A percentile compares a stretch with the other conserved stretches of the same genome.
Conservation (phyloP, 2,113 vertebrate genomes). For the Chaenocephalus aceratus region DNA sequence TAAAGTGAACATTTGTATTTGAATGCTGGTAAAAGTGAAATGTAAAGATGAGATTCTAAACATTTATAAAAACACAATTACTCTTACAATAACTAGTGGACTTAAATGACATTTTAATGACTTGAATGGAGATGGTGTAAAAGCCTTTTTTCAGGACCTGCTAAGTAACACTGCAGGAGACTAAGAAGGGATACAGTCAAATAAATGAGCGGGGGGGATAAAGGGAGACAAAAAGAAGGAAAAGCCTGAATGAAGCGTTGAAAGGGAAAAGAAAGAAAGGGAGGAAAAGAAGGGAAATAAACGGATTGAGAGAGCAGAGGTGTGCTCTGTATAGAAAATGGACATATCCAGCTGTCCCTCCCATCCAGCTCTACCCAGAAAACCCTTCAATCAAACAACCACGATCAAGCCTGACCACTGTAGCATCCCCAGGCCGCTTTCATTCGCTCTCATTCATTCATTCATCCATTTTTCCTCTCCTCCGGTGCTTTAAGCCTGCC, state of each 20-base stretch:
- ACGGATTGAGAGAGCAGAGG: constrained; percentile 52
- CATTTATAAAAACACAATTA: not conserved
- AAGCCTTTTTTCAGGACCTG: constrained; percentile 25
- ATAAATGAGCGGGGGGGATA: constrained; percentile 24
- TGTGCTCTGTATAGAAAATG: constrained; percentile 64
- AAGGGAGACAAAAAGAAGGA: constrained; percentile 45
- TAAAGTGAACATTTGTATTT: not conserved
- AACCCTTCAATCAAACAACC: constrained; percentile 75
- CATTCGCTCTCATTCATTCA: constrained; percentile 72
- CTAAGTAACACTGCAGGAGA: constrained; percentile 45
- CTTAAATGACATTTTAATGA: not conserved
- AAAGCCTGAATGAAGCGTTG: constrained; percentile 54
- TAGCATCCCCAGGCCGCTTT: constrained; percentile 71
- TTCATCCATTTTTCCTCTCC: constrained; percentile 63
- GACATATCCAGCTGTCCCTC: constrained; percentile 76
- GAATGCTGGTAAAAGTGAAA: not conserved
- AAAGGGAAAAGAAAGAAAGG: constrained; percentile 49
- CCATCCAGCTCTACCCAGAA: constrained; percentile 61
- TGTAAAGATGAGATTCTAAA: not conserved
- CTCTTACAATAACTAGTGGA: not conserved
- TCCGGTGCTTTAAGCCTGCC: constrained; percentile 68
- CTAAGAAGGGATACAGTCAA: constrained; percentile 41
- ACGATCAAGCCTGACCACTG: constrained; percentile 66
- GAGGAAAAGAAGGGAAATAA: constrained; percentile 43
- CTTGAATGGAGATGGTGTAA: constrained; percentile 16